phyloP scores from a whole-genome alignment of 1,140 invertebrate genomes.

The Neelides sp. region DNA sequence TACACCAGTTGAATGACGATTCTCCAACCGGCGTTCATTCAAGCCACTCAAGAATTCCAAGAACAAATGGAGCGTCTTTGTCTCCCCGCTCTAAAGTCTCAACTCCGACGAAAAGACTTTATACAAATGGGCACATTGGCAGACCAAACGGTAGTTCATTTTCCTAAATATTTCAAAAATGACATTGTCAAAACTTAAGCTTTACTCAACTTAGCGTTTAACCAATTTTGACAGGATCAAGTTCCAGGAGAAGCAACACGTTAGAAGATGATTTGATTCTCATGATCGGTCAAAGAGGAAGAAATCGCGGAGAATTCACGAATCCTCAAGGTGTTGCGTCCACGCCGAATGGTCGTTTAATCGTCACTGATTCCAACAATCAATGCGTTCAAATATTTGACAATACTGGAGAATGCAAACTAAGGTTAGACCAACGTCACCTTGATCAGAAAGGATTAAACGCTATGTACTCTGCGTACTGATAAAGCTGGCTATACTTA shows the following conservation, averaged over 20 bases:
- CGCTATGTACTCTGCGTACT: too few relatives aligned
- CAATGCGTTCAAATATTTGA: conserved; percentile 43
- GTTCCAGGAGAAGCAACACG: conserved; percentile 38
- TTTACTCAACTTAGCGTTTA: too few relatives aligned
- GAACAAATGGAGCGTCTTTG: conserved; percentile 24
- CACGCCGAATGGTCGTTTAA: conserved; percentile 37
- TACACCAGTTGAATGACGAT: conserved; percentile 17
- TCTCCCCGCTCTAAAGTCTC: conserved; percentile 29
- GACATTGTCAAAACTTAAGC: too few relatives aligned
- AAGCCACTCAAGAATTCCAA: conserved; percentile 24
- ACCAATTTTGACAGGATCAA: conserved; percentile 11
- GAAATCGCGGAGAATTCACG: conserved; percentile 45
- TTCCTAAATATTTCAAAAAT: too few relatives aligned
- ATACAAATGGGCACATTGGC: conserved; percentile 19
- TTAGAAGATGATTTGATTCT: conserved; percentile 42
- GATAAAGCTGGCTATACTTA: too few relatives aligned
- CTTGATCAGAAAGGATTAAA: too few relatives aligned
- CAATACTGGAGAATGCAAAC: conserved; percentile 35
- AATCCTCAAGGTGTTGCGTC: conserved; percentile 45
- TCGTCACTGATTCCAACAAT: conserved; percentile 47
- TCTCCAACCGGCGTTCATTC: too few relatives aligned
- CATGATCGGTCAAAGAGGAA: conserved; percentile 40
- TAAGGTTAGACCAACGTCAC: conserved; percentile 29
- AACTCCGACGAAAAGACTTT: conserved; percentile 26
- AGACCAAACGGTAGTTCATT: conserved; percentile 18